Evolutionary conservation across 2,888 invertebrate species (phyloP), one percentile per base, ranked within the genome.

Genomic region (Drosophila nr. medialis): DNA sequence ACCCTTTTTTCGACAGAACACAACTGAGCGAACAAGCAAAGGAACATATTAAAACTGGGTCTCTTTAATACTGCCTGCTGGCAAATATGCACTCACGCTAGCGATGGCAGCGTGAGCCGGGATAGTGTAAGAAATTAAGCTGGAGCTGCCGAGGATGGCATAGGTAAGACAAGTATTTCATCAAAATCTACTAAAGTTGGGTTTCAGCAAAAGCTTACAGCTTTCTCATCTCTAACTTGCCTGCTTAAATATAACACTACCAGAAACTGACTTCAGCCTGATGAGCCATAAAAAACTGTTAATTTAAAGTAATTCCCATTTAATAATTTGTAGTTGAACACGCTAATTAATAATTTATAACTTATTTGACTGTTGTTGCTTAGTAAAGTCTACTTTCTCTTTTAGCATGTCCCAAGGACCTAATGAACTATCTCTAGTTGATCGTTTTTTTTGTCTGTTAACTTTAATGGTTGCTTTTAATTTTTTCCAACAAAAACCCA

Each of bases 1-100:
- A 75, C 64, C 85, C 76, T 79, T 72, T 79, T 75, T 74, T 79
- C 72, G 73, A 72, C 88, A 72, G 70, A 50, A 49, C 40, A 27
- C 51, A 40, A 32, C 32, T 18, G 32, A 64, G 40, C 48, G 56
- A 59, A 42, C 65, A 30, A 38, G 51, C 64, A 36, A 67, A 72
- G 77, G 67, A 80, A 64, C 64, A 72, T 65, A 69, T 80, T 81
- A 69, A 64, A 77, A 79, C 64, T 81, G 70, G 77, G 77, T 56
- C 77, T 75, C 62, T 38, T 71, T 56, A 36, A 55, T 45, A 45
- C 56, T 64, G 76, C 76, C 76, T 68, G 79, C 74, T 74, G 75
- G 62, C 74, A 64, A 59, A 38, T 53, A 38, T 55, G 50, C 53
- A 53, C 55, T 68, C 38, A 21, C 30, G 10, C 45, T 77, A 83